These are phyloP conservation scores for Poeciliopsis paucimaculata DNA, from an alignment of 2,797 vertebrate species.

Conservation along the genomic window DNA sequence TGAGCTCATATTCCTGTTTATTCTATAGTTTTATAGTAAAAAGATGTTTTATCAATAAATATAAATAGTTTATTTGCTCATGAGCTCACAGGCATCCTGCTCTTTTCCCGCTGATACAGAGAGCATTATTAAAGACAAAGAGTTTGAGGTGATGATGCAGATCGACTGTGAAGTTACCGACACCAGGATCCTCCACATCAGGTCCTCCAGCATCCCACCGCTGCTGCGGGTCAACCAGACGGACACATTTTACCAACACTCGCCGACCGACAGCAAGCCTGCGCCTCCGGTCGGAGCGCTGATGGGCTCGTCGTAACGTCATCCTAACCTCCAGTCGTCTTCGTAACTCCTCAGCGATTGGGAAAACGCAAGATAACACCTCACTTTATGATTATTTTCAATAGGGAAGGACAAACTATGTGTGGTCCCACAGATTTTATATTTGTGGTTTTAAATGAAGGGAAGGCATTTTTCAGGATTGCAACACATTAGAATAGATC, in stretches of 20 bases:
- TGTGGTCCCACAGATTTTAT: neutral
- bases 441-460: conserved; percentile 17
- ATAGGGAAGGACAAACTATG: neutral
- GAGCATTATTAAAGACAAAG: conserved; percentile 90
- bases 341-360: conserved; percentile 3
- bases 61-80: neutral
- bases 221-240: conserved; percentile 89
- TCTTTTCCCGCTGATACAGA: conserved; percentile 78
- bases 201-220: conserved; percentile 90
- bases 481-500: neutral
- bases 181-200: conserved; percentile 94
- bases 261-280: conserved; percentile 69
- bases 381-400: neutral
- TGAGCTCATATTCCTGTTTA: too few species aligned
- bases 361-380: neutral
- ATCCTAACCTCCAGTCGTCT: neutral
- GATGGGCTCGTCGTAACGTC: conserved; percentile 74
- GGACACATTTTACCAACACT: conserved; percentile 80
- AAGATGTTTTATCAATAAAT: neutral
- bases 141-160: conserved; percentile 98
- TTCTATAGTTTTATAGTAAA: too few species aligned
- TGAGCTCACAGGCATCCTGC: conserved; percentile 4
- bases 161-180: conserved; percentile 97
- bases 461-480: conserved; percentile 14
- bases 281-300: conserved; percentile 76